Base-by-base conservation (phyloP, 2,888 invertebrate species). In the Schrankia costaestrigalis region DNA sequence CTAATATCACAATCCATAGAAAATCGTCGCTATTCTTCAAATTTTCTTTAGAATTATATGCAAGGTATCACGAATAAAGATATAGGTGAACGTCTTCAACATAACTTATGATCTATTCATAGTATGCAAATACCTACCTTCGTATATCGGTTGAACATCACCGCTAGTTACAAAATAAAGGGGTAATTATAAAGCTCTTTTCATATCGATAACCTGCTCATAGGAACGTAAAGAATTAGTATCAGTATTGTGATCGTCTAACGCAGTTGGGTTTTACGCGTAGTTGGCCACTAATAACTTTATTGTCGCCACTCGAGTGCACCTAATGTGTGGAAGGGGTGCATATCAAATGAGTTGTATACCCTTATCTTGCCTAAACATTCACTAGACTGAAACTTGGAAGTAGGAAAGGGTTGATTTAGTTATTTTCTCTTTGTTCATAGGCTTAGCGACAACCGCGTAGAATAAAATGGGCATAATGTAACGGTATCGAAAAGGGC, bases 301-400 rank as follows among this genome's bases (percentile, higher is more conserved):
- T 47, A 49, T 47, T 41, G 41, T 40, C 47, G 34, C 40, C 47
- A 46, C 37, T 50, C 37, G 34, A 46, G 43, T 47, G 42, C 44
- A 54, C 29, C 39, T 53, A 53, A 57, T 49, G 29, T 18, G 38
- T 35, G 38, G 36, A 26, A 39, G 42, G 36, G 55, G 57, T 58
- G 58, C 58, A 58, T 58, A 45, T 37, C 26, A 38, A 56, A 49
- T 55, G 44, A 50, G 46, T 27, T 26, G 30, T 25, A n/a, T 28
- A 27, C 23, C 26, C 33, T 28, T 38, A 32, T 41, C 32, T 41
- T 35, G 36, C 38, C 35, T 50, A 14, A 52, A 40, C 38, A 35
- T 39, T 51, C 44, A 46, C n/a, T 19, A 40, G 26, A 30, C 25
- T 33, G 47, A 38, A 51, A 44, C 34, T 7, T 36, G 33, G 5